Base-by-base conservation (phyloP, 2,888 invertebrate genomes). In the Strigamia crassipes region DNA sequence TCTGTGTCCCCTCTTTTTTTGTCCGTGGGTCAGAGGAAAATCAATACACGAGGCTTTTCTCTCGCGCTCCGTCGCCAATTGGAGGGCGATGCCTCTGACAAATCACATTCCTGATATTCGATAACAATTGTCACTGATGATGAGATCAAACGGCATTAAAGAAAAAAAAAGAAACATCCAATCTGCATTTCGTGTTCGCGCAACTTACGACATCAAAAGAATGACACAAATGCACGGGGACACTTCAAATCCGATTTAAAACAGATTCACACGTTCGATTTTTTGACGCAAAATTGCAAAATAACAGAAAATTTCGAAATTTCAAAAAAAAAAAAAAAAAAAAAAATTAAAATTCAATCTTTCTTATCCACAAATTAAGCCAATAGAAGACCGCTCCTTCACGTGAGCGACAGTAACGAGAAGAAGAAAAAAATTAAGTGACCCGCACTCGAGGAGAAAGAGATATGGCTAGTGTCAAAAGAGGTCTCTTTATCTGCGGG, bases 91-190 rank as follows among this genome's bases (percentile, higher is more conserved):
- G 79, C 6, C 51, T 80, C 42, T 80, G 80, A 80, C 80, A 80
- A 80, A 80, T 80, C 80, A 80, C 80, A 23, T 46, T 31, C 80
- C 23, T 51, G 80, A 80, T 51, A 80, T 27, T 73, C 80, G 51
- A 80, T 80, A 80, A 80, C 80, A 51, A 51, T 46, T 80, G 80
- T 80, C 80, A 80, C 23, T 80, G 21, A 51, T 73, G 73, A 73
- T 73, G 31, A 27, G 73, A 27, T 73, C 73, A 73, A 73, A 73
- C 15, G 73, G 73, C 27, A 27, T 73, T 73, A 73, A 31, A n/a
- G 13, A 31, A 73, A 73, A 66, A 21, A 66, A 23, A 23, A 23
- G n/a, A 21, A 66, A 23, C 13, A 66, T 23, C 21, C 61, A 66
- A 66, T 66, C 21, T 66, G 23, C 6, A 66, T 66, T 66, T 23